Evolutionary conservation across 2,888 invertebrate species (phyloP), one percentile per base, ranked within the genome.

Genomic region (Lithophane socia): DNA sequence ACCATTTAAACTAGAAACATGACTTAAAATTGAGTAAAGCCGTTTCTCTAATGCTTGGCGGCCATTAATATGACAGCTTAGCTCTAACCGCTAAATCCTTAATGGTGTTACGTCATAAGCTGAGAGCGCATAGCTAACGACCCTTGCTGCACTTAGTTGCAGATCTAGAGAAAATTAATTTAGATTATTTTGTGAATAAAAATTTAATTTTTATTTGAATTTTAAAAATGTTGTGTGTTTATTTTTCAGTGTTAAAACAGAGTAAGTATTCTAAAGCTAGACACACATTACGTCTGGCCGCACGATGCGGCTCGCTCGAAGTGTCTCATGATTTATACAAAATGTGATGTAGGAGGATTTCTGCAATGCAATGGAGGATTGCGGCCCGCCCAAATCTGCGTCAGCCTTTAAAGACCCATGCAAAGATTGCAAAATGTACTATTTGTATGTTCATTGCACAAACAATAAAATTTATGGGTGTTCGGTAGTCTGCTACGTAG

Each of bases 41-140:
- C 18, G 44, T 71, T 72, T 60, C 66, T 71, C 71, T 86, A 83
- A 72, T 74, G 73, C 83, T 75, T 63, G 54, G 42, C 60, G 8
- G n/a, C 78, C 72, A 74, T 84, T 81, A 82, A 80, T 80, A 64
- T 85, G 87, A 76, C 87, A 83, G 80, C 58, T 78, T 75, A 73
- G 75, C 76, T 77, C 79, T 70, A 65, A 77, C 71, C 68, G 60
- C 75, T 82, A 80, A 87, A 87, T 84, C 73, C 63, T 64, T 79
- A 81, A 88, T 78, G 73, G 73, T 61, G 77, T 84, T 77, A 87
- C 66, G 84, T 85, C 86, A 85, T 75, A 85, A 84, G 80, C 86
- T 75, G 84, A 77, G 85, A 82, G 82, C 78, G 87, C 81, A 79
- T 81, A 86, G 68, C 81, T 90, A 90, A 90, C 84, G 88, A 90